A percentile compares a stretch with the other conserved stretches of the same genome.
Conservation (phyloP, 2,888 invertebrate genomes). For the Galerucella nymphaeae region DNA sequence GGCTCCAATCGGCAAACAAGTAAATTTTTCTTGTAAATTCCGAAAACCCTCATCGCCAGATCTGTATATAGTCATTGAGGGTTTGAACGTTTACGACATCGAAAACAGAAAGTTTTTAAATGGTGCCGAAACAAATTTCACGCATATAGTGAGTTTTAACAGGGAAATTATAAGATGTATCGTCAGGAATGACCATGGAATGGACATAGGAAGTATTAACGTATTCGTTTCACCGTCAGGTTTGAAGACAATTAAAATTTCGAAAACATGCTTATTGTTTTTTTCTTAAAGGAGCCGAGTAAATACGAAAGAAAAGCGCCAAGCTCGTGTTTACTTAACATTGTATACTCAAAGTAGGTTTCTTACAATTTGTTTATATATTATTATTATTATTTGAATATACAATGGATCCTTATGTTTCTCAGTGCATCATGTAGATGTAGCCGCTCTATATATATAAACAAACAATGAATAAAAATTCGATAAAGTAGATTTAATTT, state of each 20-base stretch:
- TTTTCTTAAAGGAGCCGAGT: neutral
- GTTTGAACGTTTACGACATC: constrained; percentile 45
- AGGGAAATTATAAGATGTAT: constrained; percentile 48
- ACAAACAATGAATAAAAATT: neutral
- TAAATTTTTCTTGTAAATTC: constrained; percentile 68
- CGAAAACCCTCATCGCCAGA: constrained; percentile 54
- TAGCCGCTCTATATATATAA: neutral
- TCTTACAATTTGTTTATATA: neutral
- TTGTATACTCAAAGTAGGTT: constrained; percentile 1
- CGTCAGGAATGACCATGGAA: constrained; percentile 43
- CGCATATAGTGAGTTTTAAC: constrained; percentile 58
- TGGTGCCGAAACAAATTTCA: constrained; percentile 54
- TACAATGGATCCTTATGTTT: constrained; percentile 15
- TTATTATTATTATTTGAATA: constrained; percentile 4
- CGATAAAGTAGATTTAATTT: neutral
- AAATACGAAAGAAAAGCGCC: neutral
- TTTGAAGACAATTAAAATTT: constrained; percentile 48
- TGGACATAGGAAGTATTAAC: constrained; percentile 45
- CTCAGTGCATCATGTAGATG: constrained; percentile 15
- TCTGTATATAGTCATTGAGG: constrained; percentile 47
- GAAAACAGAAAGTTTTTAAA: constrained; percentile 36
- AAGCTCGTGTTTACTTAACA: neutral
- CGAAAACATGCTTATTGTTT: constrained; percentile 47
- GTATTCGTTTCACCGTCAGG: constrained; percentile 48
- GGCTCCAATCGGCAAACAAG: constrained; percentile 61